phyloP scores from a whole-genome alignment of 2,797 vertebrate species.

The Falco cherrug region DNA sequence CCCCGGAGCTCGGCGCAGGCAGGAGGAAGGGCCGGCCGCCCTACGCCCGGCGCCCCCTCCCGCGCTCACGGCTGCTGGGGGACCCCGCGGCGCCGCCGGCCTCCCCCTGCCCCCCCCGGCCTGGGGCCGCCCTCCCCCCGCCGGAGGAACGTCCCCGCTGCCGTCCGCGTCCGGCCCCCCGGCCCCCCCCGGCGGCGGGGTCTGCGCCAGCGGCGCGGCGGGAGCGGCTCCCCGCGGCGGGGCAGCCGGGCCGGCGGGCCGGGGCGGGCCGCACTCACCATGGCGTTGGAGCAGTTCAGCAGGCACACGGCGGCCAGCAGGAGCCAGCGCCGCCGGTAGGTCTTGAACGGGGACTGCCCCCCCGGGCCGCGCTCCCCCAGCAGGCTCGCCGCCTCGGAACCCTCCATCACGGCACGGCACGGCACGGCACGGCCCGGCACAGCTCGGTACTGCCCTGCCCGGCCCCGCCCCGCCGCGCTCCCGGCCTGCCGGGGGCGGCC shows the following conservation, averaged over 20 bases:
- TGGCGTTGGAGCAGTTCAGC: conserved; percentile 88
- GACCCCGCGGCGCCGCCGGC: background rate
- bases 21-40: background rate
- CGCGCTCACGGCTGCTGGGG: background rate
- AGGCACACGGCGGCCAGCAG: conserved; percentile 83
- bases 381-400: background rate
- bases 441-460: background rate
- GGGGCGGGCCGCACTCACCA: conserved; percentile 74
- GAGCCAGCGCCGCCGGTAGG: conserved; percentile 87
- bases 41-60: too few relatives aligned
- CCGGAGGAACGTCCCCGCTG: too few relatives aligned
- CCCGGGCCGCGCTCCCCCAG: background rate
- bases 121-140: accelerated
- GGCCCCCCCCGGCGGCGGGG: too few relatives aligned
- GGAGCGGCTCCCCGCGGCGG: too few relatives aligned
- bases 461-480: background rate
- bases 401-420: background rate
- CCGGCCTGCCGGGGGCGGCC: background rate
- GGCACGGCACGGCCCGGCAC: background rate
- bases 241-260: too few relatives aligned
- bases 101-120: too few relatives aligned
- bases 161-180: too few relatives aligned
- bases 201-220: background rate
- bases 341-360: conserved; percentile 42
- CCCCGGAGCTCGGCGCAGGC: background rate